These are phyloP conservation scores for Acropora tenuis DNA, from an alignment of 64 coral and sea anemone species.

Conservation along the genomic window DNA sequence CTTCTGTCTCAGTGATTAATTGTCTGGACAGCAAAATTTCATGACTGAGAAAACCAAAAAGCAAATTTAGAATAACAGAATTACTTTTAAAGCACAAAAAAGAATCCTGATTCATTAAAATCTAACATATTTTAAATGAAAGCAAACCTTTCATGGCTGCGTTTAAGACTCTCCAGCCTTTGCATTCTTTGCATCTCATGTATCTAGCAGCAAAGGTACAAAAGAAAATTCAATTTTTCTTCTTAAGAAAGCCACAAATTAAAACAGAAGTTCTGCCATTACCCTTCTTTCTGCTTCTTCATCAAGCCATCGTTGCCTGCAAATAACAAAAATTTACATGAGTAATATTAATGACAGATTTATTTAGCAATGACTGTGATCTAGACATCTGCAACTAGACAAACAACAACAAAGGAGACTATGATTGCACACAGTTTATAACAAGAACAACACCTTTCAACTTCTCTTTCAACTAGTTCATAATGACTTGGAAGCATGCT, in stretches of 20 bases:
- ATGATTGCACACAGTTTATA: not conserved
- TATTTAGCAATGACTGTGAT: no score
- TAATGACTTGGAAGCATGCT: conserved; percentile 41
- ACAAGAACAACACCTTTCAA: conserved; percentile 34
- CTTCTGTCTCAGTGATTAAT: conserved; percentile 69
- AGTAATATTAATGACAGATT: not conserved
- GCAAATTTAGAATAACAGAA: not conserved
- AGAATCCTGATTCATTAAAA: not conserved
- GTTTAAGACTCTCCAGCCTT: not conserved
- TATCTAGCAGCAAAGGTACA: conserved; percentile 9
- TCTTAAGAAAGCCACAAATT: not conserved
- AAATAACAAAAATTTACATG: not conserved
- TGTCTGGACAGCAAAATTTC: conserved; percentile 51
- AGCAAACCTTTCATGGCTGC: not conserved
- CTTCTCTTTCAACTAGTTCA: conserved; percentile 67
- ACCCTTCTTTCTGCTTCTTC: conserved; percentile 58
- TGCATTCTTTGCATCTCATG: not conserved
- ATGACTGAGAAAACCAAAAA: conserved; percentile 5
- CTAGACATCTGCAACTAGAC: no score
- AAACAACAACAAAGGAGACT: not conserved
- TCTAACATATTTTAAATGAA: not conserved
- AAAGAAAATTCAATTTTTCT: not conserved
- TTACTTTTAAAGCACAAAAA: not conserved
- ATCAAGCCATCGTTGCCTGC: conserved; percentile 65
- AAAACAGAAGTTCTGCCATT: not conserved